phyloP scores from a whole-genome alignment of 37 sponge, comb jelly and placozoan genomes.

The Diacarnus erythraeanus region DNA sequence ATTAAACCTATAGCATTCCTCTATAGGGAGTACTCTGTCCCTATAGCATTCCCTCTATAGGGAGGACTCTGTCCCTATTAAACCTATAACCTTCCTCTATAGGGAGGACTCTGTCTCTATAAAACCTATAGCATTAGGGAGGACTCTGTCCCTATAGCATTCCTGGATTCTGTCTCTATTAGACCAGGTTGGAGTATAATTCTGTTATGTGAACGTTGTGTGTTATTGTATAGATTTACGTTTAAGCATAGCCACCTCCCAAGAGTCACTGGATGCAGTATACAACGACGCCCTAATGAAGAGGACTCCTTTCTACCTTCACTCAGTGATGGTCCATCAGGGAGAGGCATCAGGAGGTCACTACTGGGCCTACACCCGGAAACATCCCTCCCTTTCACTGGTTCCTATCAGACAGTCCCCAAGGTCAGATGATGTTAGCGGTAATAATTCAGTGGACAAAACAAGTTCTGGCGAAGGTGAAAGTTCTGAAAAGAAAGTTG shows the following conservation, averaged over 20 bases:
- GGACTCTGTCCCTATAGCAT: too few relatives aligned
- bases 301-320: constrained; percentile 52
- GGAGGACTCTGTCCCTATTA: too few relatives aligned
- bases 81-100: too few relatives aligned
- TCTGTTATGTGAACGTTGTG: background rate
- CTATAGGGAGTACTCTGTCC: too few relatives aligned
- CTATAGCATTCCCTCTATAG: too few relatives aligned
- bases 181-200: too few relatives aligned
- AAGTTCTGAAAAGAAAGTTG: background rate
- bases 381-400: constrained; percentile 4
- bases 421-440: background rate
- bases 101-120: too few relatives aligned
- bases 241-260: constrained; percentile 17
- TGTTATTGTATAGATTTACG: constrained; percentile 17
- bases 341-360: constrained; percentile 78
- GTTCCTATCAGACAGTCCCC: background rate
- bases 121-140: too few relatives aligned
- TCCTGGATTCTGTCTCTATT: too few relatives aligned
- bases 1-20: too few relatives aligned
- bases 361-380: constrained; percentile 76
- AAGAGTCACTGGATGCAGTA: constrained; percentile 32
- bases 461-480: background rate
- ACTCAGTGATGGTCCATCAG: constrained; percentile 79
- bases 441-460: background rate
- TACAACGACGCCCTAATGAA: constrained; percentile 61